Conservation (phyloP, 2,113 vertebrate genomes). For the Paramormyrops kingsleyae region DNA sequence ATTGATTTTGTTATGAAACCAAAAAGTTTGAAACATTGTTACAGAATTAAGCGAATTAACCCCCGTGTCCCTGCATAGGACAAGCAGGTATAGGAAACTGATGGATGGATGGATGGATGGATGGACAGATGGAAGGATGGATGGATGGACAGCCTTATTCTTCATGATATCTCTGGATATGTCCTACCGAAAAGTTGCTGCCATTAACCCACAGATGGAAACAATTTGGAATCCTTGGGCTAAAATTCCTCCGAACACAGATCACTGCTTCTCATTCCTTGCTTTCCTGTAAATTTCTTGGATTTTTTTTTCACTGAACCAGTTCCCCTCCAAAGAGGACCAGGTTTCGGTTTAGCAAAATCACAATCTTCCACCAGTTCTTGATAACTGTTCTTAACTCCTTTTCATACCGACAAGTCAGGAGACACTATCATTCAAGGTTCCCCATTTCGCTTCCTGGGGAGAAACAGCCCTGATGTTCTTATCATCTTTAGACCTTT, state of each 20-base stretch:
- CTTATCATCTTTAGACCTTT: background rate
- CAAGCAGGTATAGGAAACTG: too few species aligned
- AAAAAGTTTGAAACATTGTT: background rate
- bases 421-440: background rate
- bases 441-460: background rate
- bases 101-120: background rate
- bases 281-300: background rate
- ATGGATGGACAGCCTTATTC: background rate
- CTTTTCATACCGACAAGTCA: background rate
- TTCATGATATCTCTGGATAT: background rate
- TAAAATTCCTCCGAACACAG: background rate
- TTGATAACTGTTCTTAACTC: background rate
- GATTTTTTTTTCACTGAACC: background rate
- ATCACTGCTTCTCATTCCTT: background rate
- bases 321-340: background rate
- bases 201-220: background rate
- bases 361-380: background rate
- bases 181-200: background rate
- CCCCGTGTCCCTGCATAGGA: too few species aligned
- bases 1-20: background rate
- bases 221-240: background rate
- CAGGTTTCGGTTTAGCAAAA: background rate
- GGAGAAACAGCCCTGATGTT: background rate
- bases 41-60: background rate
- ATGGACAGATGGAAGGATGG: background rate